phyloP scores from a whole-genome alignment of 2,113 vertebrate genomes.

The Stercorarius parasiticus region DNA sequence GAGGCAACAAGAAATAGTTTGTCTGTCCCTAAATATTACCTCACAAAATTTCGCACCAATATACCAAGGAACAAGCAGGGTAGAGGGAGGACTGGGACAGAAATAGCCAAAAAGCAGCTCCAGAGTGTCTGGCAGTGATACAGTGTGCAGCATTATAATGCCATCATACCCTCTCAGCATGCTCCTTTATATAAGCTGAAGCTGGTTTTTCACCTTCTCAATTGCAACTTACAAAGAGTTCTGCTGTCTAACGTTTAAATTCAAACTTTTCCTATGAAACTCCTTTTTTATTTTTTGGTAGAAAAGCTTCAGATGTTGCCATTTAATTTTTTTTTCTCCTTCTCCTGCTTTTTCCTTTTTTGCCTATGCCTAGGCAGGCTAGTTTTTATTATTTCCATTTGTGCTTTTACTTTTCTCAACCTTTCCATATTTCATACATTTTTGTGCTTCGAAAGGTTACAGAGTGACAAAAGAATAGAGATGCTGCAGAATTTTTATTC shows the following conservation, averaged over 20 bases:
- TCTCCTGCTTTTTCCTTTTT: background rate
- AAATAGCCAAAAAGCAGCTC: slow-evolving; percentile 15
- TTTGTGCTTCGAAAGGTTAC: background rate
- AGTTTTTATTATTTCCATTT: background rate
- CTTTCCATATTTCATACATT: background rate
- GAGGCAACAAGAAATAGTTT: background rate
- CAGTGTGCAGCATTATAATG: background rate
- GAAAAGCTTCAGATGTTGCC: background rate
- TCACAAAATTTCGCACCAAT: background rate
- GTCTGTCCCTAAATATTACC: background rate
- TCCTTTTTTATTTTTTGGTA: background rate
- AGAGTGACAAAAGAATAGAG: background rate
- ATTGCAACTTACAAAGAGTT: background rate
- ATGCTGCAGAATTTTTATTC: background rate
- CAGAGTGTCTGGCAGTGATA: background rate
- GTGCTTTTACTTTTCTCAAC: background rate
- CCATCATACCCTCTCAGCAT: background rate
- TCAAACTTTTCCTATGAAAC: background rate
- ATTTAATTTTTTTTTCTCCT: background rate
- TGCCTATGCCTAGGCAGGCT: background rate
- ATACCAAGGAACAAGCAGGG: background rate
- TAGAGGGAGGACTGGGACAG: background rate
- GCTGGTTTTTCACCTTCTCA: background rate
- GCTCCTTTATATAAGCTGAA: background rate
- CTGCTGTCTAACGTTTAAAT: background rate